Base-by-base conservation (phyloP, 2,888 invertebrate genomes). In the Andrena flavipes region DNA sequence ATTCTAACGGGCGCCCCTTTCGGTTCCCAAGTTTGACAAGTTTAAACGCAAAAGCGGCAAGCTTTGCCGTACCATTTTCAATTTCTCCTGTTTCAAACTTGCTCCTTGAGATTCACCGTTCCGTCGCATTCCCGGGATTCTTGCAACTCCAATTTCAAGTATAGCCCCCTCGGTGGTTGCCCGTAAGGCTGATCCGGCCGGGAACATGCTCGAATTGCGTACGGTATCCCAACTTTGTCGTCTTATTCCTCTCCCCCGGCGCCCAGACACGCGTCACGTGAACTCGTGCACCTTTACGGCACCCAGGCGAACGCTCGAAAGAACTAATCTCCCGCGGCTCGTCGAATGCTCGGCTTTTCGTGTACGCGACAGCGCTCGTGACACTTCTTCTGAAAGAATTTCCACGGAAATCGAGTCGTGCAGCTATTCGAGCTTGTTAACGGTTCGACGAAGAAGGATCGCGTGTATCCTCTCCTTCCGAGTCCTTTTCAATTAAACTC, bases 131-230 rank as follows among this genome's bases (percentile, higher is more conserved):
- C 75, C 26, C 54, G 0, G 26, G 35, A 79, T 84, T 82, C 75
- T 75, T 75, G 69, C 56, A 78, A 54, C 69, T 72, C 68, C 72
- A 84, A 75, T 82, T 82, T 84, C 75, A 59, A 69, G 65, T 65
- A 69, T 51, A 54, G 64, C n/a, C 59, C 42, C 49, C 70, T 30
- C 56, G 56, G 56, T 68, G 71, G 59, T 73, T 74, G 49, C 33
- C 13, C 35, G 48, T 30, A 65, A 30, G 59, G 33, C 56, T 16
- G 79, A 84, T 77, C 62, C 51, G 42, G 8, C 13, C 42, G 51
- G 63, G 33, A 76, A 63, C 70, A 65, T 29, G 51, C 60, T 30
- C 51, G 35, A 76, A 65, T 76, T 33, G 30, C 60, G 65, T 33
- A 49, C 51, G 10, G 20, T 26, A 16, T 54, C 26, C 29, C 29